Base-by-base conservation (phyloP, 2,797 vertebrate genomes). In the Typhlichthys eigenmanni region DNA sequence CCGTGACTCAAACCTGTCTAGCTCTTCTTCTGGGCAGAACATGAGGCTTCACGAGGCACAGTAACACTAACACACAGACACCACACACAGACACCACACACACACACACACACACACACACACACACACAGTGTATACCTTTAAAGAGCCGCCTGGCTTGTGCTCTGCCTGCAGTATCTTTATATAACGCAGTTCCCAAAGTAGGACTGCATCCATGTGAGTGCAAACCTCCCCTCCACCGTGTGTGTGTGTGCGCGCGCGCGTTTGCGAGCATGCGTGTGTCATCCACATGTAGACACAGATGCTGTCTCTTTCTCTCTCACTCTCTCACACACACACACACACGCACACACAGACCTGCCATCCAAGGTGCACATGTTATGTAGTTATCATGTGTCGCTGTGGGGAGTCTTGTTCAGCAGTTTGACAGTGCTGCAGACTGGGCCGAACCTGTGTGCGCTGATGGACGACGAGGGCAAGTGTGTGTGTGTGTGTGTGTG, bases 341-440 rank as follows among this genome's bases (percentile, higher is more conserved):
- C 16, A 38, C 24, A 34, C 56, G 4, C 52, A 47, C 51, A 57
- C 19, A 53, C 19, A 16, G 47, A 47, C 8, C 49, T 54, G 55
- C 12, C 34, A 45, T 38, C 13, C 65, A 51, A 24, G 24, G 24
- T 24, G 24, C 24, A 24, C 50, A 32, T 14, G 47, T 29, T 1
- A 24, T 68, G 70, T 65, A 43, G 10, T 56, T 49, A 60, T 71
- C 66, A 56, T 82, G 56, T 83, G 68, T 69, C 72, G 60, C 82
- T 62, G 68, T 58, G 62, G 75, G 76, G 69, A 78, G 81, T 69
- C 73, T 67, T 72, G 69, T 69, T 67, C 1, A 38, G 78, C 69
- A 75, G 66, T n/a, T 52, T 80, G 75, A 52, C 64, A 8, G 47
- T 29, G 64, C 68, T 79, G 74, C 74, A 78, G 78, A 72, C 80